Evolutionary conservation across 2,797 vertebrate species (phyloP).

Genomic region (Tokudaia tokunoshimensis): DNA sequence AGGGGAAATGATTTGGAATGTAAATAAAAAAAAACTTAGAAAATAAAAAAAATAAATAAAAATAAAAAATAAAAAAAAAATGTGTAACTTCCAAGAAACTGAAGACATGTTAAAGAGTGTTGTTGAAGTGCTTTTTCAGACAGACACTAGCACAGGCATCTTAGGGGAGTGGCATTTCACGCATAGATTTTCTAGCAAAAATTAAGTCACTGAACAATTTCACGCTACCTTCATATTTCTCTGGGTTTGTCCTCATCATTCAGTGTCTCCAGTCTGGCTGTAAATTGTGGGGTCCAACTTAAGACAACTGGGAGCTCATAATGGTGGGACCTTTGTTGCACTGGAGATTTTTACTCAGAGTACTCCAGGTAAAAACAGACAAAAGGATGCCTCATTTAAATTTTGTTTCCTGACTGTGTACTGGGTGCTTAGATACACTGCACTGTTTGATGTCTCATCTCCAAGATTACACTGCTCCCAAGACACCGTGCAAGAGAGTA

Average conservation of each 20-base stretch:
- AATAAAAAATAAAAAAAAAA: too few relatives aligned
- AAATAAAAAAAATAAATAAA: too few relatives aligned
- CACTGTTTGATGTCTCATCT: too few relatives aligned
- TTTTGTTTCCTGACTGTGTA: background rate
- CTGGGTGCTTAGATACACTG: background rate
- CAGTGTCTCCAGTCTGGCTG: background rate
- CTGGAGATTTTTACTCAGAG: background rate
- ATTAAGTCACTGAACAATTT: slow-evolving; percentile 28
- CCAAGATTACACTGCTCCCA: too few relatives aligned
- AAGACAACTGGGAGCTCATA: background rate
- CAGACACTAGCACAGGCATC: slow-evolving; percentile 64
- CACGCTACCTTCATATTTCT: background rate
- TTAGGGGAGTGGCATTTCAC: slow-evolving; percentile 64
- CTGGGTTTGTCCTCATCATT: background rate
- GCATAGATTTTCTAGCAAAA: slow-evolving; percentile 49
- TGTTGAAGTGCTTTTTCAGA: slow-evolving; percentile 72
- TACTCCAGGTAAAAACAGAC: background rate
- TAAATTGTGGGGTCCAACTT: background rate
- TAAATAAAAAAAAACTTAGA: too few relatives aligned
- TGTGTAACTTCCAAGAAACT: slow-evolving; percentile 73
- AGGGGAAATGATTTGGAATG: too few relatives aligned
- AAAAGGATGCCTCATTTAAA: background rate
- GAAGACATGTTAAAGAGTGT: slow-evolving; percentile 74
- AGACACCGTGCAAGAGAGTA: background rate
- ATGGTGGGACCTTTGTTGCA: background rate